phyloP scores from a whole-genome alignment of 2,113 vertebrate genomes.

The Brevimyrus niger region DNA sequence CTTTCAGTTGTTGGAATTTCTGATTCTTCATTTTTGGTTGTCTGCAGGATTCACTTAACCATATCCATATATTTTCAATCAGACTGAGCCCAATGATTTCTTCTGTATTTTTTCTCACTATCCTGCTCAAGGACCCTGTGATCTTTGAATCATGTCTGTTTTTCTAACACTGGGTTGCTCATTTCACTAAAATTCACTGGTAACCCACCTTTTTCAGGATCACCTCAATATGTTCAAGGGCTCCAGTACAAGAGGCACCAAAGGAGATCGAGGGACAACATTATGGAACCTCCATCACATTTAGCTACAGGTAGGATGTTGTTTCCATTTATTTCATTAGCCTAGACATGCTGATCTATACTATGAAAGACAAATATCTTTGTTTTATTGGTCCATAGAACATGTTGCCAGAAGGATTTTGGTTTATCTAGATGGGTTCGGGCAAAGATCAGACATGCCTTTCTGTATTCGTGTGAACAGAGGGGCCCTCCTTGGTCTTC shows the following conservation, averaged over 20 bases:
- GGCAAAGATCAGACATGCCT: neutral
- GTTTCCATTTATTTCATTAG: neutral
- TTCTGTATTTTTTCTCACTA: neutral
- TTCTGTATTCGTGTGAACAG: neutral
- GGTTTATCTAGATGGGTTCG: neutral
- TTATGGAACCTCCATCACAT: neutral
- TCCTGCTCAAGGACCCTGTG: neutral
- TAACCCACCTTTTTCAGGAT: neutral
- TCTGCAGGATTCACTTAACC: neutral
- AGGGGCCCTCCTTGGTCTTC: neutral
- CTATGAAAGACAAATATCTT: neutral
- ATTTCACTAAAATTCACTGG: neutral
- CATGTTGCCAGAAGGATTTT: neutral
- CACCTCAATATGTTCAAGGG: neutral
- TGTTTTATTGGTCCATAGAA: neutral
- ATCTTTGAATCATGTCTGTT: neutral
- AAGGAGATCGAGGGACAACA: neutral
- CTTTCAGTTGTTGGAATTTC: neutral
- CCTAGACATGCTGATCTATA: neutral
- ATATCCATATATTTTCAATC: neutral
- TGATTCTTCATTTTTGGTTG: neutral
- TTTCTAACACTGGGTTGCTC: neutral
- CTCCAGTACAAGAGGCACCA: neutral
- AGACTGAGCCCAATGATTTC: too few species aligned
- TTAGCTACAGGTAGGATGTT: neutral